Evolutionary conservation across 2,888 invertebrate species (phyloP).

Genomic region (Aethes cnicana): DNA sequence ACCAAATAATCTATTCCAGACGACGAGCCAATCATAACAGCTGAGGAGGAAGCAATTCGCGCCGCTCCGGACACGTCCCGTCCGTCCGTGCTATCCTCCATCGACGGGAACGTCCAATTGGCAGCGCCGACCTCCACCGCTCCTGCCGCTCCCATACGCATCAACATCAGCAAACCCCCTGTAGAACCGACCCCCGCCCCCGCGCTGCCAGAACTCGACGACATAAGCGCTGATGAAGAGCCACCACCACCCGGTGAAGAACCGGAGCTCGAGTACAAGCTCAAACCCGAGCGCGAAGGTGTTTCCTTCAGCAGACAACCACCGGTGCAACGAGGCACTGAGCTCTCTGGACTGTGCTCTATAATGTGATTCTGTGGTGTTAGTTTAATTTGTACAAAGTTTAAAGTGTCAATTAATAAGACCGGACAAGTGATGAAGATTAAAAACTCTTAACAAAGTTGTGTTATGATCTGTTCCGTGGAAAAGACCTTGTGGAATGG

Average conservation of each 20-base stretch:
- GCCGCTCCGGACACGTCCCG: conserved; percentile 77
- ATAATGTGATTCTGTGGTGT: conserved; percentile 91
- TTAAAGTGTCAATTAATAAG: too few species aligned
- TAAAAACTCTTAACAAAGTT: too few species aligned
- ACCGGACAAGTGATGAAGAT: too few species aligned
- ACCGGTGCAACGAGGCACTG: conserved; percentile 87
- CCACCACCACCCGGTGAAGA: conserved; percentile 84
- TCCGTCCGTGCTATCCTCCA: conserved; percentile 83
- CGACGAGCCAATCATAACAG: conserved; percentile 79
- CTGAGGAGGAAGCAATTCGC: conserved; percentile 62
- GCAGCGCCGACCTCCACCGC: conserved; percentile 68
- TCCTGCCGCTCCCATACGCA: conserved; percentile 83
- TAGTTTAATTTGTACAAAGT: too few species aligned
- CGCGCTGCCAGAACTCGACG: conserved; percentile 55
- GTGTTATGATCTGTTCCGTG: too few species aligned
- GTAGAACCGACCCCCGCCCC: conserved; percentile 52
- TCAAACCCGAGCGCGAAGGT: conserved; percentile 86
- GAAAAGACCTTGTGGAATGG: too few species aligned
- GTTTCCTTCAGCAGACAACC: conserved; percentile 87
- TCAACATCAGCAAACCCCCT: conserved; percentile 89
- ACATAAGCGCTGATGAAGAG: conserved; percentile 70
- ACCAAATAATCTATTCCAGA: conserved; percentile 48
- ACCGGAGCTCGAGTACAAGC: conserved; percentile 71
- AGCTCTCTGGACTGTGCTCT: conserved; percentile 92
- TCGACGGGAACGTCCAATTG: conserved; percentile 90